These are phyloP conservation scores for Parazoanthus swiftii DNA, from an alignment of 92 coral and sea anemone genomes.

Conservation along the genomic window DNA sequence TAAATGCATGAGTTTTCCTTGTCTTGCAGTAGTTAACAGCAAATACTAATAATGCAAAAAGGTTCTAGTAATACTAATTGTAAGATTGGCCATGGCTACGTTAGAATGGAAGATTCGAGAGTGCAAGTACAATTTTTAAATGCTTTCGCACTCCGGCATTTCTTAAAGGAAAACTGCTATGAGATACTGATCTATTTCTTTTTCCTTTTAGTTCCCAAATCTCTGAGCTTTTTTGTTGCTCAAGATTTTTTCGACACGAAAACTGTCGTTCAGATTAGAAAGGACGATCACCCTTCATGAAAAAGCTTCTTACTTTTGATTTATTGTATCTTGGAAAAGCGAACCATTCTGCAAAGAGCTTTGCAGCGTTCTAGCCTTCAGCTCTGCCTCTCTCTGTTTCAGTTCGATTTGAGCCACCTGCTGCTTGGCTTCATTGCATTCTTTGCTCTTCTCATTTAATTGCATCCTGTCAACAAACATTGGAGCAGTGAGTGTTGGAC, in stretches of 20 bases:
- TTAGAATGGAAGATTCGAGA: too few species aligned
- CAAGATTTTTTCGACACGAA: not conserved
- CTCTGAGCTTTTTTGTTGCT: not conserved
- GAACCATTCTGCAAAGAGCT: conserved; percentile 37
- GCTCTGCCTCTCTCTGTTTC: not conserved
- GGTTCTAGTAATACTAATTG: too few species aligned
- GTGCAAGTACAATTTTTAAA: too few species aligned
- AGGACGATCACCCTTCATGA: not conserved
- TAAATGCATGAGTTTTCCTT: too few species aligned
- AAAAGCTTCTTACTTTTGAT: conserved; percentile 52
- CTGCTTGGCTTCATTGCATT: conserved; percentile 1
- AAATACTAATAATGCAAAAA: too few species aligned
- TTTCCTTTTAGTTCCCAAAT: too few species aligned
- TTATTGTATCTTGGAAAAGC: conserved; percentile 53
- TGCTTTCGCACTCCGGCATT: too few species aligned
- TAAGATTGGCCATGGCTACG: too few species aligned
- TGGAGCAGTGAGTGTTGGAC: not conserved
- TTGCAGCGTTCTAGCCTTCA: not conserved
- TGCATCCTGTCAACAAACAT: not conserved
- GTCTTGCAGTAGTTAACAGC: too few species aligned
- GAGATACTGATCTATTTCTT: too few species aligned
- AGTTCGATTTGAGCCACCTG: not conserved
- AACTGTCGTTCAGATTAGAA: not conserved
- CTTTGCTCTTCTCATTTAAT: conserved; percentile 10
- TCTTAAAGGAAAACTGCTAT: too few species aligned